Base-by-base conservation (phyloP, 2,113 vertebrate genomes). In the Chamaetylas fuelleborni region DNA sequence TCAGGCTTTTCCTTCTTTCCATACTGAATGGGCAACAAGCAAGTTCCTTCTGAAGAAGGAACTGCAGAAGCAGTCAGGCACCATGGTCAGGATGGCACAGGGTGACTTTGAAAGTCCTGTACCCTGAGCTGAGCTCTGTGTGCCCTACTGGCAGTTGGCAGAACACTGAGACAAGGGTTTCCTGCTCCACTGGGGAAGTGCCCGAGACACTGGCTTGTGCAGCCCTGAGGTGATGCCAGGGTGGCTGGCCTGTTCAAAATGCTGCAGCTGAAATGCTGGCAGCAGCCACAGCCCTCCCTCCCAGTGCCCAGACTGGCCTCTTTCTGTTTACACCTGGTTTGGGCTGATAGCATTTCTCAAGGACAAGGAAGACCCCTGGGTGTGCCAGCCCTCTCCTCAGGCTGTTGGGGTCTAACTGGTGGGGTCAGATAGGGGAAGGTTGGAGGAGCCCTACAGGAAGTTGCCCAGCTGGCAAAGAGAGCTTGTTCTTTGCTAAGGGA, bases 121-220 rank as follows among this genome's bases (percentile, higher is more conserved):
- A 51, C 23, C 19, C 64, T 22, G 51, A 26, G 23, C 6, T 3
- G 1, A 24, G 16, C 29, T 26, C 54, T 53, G 26, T 53, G 26
- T 45, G 19, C 2, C 8, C 9, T 87, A 33, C 34, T 73, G 64
- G 6, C 25, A 70, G 5, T 29, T 36, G 43, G 9, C 54, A 43
- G 40, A 29, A 29, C 13, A 16, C 25, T 7, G 29, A 81, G n/a
- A 58, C 19, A 43, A 71, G 29, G 13, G 38, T 28, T 86, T 77
- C 38, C 54, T 0, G 0, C 26, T 80, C n/a, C 3, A 2, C 29
- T 9, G n/a, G 6, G 29, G 31, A 65, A 43, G 34, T 26, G 20
- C 34, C 34, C 0, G 0, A 74, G 66, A 26, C 3, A 1, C 19
- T 45, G 64, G 45, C 33, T 14, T 12, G 10, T 40, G 58, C 36